phyloP scores from a whole-genome alignment of 1,140 invertebrate genomes.

The Pseudomyrmex cubaensis region DNA sequence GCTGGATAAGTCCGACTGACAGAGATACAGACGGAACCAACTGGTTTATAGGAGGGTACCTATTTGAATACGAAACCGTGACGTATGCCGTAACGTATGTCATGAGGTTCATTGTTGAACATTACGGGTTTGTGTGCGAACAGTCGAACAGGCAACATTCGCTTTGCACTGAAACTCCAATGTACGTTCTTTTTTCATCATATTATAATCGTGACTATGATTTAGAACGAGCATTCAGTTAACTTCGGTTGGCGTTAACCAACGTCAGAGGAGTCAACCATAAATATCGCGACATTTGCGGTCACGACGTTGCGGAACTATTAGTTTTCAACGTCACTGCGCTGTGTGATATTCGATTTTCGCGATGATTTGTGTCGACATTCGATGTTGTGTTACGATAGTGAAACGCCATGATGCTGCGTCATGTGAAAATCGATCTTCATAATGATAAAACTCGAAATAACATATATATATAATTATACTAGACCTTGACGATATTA shows the following conservation, averaged over 20 bases:
- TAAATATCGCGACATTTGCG: slow-evolving; percentile 52
- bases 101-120: slow-evolving; percentile 52
- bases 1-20: slow-evolving; percentile 18
- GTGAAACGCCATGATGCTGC: slow-evolving; percentile 8
- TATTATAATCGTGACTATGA: neutral
- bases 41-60: slow-evolving; percentile 29
- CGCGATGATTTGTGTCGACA: slow-evolving; percentile 54
- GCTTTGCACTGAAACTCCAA: neutral
- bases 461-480: neutral
- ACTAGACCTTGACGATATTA: neutral
- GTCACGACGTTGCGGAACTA: slow-evolving; percentile 41
- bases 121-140: slow-evolving; percentile 7
- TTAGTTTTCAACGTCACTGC: slow-evolving; percentile 60
- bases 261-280: neutral
- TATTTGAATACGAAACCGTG: slow-evolving; percentile 44
- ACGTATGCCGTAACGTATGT: slow-evolving; percentile 26
- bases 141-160: slow-evolving; percentile 9
- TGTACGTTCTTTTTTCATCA: neutral
- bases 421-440: slow-evolving; percentile 46
- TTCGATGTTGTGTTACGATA: slow-evolving; percentile 55
- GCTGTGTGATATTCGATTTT: slow-evolving; percentile 57
- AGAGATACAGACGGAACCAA: slow-evolving; percentile 25
- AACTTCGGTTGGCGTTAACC: slow-evolving; percentile 27
- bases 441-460: slow-evolving; percentile 5
- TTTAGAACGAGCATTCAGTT: neutral